These are phyloP conservation scores for Clarias magur DNA, from an alignment of 2,113 vertebrate genomes.

Conservation along the genomic window DNA sequence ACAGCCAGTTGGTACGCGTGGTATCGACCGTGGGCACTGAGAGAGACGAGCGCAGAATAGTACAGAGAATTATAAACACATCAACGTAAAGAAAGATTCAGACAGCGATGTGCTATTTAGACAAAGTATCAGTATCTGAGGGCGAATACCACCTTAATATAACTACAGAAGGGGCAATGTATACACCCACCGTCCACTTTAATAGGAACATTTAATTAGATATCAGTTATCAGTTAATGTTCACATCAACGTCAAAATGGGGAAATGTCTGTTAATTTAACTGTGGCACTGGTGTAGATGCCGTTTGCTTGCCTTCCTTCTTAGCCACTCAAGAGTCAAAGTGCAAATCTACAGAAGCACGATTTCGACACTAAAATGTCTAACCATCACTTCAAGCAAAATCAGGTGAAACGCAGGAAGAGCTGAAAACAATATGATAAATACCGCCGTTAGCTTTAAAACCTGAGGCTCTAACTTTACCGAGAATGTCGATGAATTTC, in stretches of 20 bases:
- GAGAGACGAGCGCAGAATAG: constrained; percentile 10
- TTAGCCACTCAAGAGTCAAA: background rate
- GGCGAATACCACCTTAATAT: background rate
- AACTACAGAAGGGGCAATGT: background rate
- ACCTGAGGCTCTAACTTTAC: constrained; percentile 64
- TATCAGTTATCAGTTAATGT: background rate
- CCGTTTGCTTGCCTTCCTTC: background rate
- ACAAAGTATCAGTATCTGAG: background rate
- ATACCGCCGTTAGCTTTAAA: background rate
- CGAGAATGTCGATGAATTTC: constrained; percentile 89
- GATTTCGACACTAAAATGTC: background rate
- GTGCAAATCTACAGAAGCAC: background rate
- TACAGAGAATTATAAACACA: background rate
- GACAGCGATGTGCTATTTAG: background rate
- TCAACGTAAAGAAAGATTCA: background rate
- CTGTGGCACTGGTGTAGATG: background rate
- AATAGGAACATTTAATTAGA: background rate
- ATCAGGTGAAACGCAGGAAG: background rate
- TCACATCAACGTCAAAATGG: background rate
- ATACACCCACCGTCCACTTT: background rate
- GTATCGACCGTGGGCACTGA: constrained; percentile 94
- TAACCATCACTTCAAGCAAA: background rate
- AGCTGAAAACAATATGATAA: background rate
- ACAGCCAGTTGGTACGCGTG: constrained; percentile 82
- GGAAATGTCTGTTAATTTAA: background rate